phyloP scores from a whole-genome alignment of 2,888 invertebrate species.

The Blastobasis adustella region DNA sequence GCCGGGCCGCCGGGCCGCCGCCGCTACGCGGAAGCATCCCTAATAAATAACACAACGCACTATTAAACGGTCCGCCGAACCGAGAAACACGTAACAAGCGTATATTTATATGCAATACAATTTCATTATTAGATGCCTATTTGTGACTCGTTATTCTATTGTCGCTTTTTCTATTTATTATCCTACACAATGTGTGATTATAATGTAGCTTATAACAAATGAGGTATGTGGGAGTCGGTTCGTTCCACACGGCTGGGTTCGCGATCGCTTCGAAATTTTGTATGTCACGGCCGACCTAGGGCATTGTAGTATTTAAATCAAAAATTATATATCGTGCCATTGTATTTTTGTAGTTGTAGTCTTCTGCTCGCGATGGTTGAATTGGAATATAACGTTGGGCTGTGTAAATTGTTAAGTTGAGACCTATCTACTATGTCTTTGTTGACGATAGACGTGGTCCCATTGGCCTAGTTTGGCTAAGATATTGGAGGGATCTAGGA shows the following conservation, averaged over 20 bases:
- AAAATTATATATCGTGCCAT: constrained; percentile 22
- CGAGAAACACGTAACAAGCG: constrained; percentile 54
- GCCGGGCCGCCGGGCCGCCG: constrained; percentile 10
- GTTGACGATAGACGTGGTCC: no score
- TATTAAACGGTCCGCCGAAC: constrained; percentile 65
- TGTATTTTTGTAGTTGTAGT: neutral
- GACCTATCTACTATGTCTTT: no score
- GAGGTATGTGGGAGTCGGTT: constrained; percentile 54
- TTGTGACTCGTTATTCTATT: constrained; percentile 69
- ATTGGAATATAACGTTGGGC: no score
- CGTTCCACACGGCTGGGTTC: constrained; percentile 50
- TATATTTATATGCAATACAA: constrained; percentile 68
- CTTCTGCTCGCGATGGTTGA: no score
- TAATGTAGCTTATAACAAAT: constrained; percentile 65
- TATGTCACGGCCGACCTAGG: constrained; percentile 15
- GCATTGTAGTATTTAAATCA: constrained; percentile 7
- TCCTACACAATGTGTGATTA: constrained; percentile 68
- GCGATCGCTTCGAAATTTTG: constrained; percentile 21
- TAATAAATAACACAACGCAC: constrained; percentile 48
- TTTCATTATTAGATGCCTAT: constrained; percentile 71
- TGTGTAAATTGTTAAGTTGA: no score
- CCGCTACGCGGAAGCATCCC: constrained; percentile 43
- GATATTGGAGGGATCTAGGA: no score
- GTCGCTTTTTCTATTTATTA: constrained; percentile 73
- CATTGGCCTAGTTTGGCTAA: no score